These are phyloP conservation scores for Climacteris rufus DNA, from an alignment of 2,113 vertebrate species.

Conservation along the genomic window DNA sequence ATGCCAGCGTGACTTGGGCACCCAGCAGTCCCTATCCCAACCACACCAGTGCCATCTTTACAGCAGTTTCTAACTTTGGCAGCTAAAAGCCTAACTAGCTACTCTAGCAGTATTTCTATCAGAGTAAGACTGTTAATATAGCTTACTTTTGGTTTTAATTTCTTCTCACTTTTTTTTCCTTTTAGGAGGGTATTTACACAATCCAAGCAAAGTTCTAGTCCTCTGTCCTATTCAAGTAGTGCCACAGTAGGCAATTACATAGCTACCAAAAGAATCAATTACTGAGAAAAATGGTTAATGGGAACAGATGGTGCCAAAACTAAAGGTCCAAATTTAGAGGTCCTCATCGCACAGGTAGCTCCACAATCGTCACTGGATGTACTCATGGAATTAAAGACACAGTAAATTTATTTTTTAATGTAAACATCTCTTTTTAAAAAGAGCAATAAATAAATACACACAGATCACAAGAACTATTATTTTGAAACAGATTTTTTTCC, in stretches of 20 bases:
- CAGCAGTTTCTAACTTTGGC: not conserved
- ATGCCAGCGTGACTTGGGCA: not conserved
- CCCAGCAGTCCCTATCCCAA: not conserved
- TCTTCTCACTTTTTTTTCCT: not conserved
- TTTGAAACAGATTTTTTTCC: slow-evolving; percentile 4
- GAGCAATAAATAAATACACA: not conserved
- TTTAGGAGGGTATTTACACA: not conserved
- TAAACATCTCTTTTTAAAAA: not conserved
- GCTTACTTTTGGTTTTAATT: not conserved
- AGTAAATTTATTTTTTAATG: not conserved
- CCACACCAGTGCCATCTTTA: not conserved
- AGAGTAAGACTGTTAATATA: not conserved
- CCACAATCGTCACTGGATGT: not conserved
- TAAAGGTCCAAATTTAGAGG: not conserved
- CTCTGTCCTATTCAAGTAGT: not conserved
- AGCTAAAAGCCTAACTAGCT: not conserved
- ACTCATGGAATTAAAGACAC: not conserved
- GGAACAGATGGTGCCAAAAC: not conserved
- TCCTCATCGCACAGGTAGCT: not conserved
- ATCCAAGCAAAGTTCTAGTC: not conserved
- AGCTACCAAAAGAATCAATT: not conserved
- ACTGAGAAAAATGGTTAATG: not conserved
- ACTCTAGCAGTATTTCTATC: not conserved
- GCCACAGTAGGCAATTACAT: not conserved
- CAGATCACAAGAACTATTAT: not conserved